A percentile compares a stretch with the other conserved stretches of the same genome.
Conservation (phyloP, 2,797 vertebrate species). For the Microctenopoma lineatum region DNA sequence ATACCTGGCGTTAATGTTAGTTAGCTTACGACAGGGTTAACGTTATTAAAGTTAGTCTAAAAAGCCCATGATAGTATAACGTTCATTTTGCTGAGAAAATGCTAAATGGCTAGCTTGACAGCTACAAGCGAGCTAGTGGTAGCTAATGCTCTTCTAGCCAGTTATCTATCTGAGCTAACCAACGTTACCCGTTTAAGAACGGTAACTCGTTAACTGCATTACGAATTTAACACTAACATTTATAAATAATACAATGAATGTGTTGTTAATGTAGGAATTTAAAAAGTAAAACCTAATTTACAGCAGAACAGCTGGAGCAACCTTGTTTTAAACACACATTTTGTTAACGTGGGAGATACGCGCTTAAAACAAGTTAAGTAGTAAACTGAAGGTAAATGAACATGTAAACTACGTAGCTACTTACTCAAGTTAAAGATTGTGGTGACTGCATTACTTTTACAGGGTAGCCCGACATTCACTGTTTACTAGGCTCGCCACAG, state of each 20-base stretch:
- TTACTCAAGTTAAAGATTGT: constrained; percentile 46
- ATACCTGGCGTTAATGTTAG: no score
- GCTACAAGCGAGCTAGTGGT: background rate
- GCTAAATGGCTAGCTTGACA: background rate
- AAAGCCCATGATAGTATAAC: background rate
- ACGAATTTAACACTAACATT: background rate
- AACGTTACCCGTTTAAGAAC: no score
- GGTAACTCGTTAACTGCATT: background rate
- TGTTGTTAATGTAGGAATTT: background rate
- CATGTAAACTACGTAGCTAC: background rate
- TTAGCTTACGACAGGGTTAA: background rate
- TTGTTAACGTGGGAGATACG: background rate
- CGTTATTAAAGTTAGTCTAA: background rate
- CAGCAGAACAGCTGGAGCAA: background rate
- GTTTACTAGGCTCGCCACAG: constrained; percentile 62
- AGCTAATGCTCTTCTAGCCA: background rate
- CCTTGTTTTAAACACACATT: background rate
- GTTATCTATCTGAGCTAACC: background rate
- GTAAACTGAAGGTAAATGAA: background rate
- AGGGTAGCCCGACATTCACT: constrained; percentile 23
- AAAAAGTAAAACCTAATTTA: background rate
- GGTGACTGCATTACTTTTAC: constrained; percentile 47
- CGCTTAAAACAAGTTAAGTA: background rate
- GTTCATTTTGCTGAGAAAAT: background rate
- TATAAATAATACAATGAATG: background rate